A percentile compares a stretch with the other conserved stretches of the same genome.
Evolutionary conservation across 2,113 vertebrate genomes (phyloP).

Genomic region (Desmodus rotundus): DNA sequence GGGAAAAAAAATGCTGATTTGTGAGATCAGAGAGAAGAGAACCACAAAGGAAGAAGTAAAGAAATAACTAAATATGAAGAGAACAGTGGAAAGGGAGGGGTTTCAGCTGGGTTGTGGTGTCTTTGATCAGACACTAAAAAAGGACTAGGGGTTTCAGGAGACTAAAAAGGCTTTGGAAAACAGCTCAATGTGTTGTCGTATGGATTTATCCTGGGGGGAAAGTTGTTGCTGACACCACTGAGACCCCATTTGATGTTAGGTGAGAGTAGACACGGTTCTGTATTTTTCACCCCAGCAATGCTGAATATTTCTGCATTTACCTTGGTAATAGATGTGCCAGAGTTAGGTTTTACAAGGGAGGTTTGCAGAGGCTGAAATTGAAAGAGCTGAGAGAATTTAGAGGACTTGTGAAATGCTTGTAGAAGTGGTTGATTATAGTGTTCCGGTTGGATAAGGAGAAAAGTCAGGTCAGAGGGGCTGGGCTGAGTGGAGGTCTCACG

Average conservation of each 20-base stretch:
- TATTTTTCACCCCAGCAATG: not conserved
- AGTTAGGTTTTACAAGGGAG: not conserved
- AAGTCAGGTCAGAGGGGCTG: not conserved
- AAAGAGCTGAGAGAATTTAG: not conserved
- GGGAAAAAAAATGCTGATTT: not conserved
- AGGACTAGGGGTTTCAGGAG: not conserved
- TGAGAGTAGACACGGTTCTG: not conserved
- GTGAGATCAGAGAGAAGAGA: not conserved
- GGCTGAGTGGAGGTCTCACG: not conserved
- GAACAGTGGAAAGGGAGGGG: not conserved
- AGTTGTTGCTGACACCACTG: not conserved
- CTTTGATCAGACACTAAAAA: not conserved
- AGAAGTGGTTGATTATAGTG: not conserved
- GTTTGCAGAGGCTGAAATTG: not conserved
- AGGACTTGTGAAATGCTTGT: not conserved
- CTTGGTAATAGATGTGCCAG: not conserved
- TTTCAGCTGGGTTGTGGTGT: not conserved
- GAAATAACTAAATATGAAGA: not conserved
- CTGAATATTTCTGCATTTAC: not conserved
- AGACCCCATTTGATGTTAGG: not conserved
- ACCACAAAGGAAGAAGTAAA: not conserved
- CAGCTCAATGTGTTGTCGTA: rapidly evolving
- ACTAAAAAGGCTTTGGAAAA: not conserved
- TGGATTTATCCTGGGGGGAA: not conserved
- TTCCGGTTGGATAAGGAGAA: not conserved